Conservation (phyloP, 2,888 invertebrate genomes). For the Andrena bicolor region DNA sequence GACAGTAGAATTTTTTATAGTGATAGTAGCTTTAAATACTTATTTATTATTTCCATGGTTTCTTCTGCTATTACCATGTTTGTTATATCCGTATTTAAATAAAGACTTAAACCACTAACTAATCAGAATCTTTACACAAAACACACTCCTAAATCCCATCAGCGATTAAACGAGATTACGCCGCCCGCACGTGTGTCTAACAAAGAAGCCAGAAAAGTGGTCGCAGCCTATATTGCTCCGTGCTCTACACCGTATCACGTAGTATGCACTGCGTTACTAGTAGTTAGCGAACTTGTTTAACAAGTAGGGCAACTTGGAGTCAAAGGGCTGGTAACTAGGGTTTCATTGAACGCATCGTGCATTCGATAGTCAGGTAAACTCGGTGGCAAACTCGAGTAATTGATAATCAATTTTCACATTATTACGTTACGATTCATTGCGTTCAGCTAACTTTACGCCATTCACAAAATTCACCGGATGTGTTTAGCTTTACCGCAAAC, state of each 20-base stretch:
- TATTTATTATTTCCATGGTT: not conserved
- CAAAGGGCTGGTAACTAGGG: conserved; percentile 57
- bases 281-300: conserved; percentile 52
- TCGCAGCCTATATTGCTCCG: conserved; percentile 10
- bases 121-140: not conserved
- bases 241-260: conserved; percentile 15
- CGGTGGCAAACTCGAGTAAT: conserved; percentile 41
- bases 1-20: too few relatives aligned
- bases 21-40: too few relatives aligned
- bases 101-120: not conserved
- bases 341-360: conserved; percentile 40
- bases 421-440: conserved; percentile 44
- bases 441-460: not conserved
- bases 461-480: not conserved
- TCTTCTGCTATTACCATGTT: not conserved
- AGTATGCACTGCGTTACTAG: conserved; percentile 10
- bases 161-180: not conserved
- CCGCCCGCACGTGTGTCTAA: not conserved
- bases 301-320: conserved; percentile 52
- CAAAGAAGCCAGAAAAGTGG: conserved; percentile 7
- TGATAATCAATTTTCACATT: conserved; percentile 44
- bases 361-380: conserved; percentile 43
- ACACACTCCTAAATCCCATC: not conserved
- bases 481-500: not conserved
- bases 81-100: not conserved